Conservation (phyloP, 1,140 invertebrate genomes). For the Babylonia areolata region DNA sequence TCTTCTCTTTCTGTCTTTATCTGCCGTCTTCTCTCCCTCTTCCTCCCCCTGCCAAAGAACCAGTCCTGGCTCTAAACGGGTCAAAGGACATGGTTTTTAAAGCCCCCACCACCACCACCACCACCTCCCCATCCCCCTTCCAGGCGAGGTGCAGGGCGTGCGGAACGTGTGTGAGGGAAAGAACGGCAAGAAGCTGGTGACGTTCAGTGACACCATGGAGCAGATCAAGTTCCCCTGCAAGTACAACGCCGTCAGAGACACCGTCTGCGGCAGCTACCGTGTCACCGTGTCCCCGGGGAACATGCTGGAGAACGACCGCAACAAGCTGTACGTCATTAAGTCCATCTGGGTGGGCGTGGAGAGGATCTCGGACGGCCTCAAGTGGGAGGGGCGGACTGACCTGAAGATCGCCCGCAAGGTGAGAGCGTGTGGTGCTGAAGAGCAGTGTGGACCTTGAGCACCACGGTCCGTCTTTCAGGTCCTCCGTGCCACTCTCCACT, state of each 20-base stretch:
- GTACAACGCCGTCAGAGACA: constrained; percentile 19
- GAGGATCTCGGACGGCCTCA: constrained; percentile 30
- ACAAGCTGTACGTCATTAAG: constrained; percentile 32
- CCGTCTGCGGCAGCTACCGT: constrained; percentile 1
- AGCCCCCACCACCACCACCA: no score
- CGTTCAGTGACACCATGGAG: background rate
- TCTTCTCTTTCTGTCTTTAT: background rate
- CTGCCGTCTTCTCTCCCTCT: background rate
- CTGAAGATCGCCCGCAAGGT: constrained; percentile 29
- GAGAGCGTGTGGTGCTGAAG: background rate
- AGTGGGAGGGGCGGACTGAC: constrained; percentile 41
- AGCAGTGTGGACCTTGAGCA: no score
- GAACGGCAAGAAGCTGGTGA: constrained; percentile 2
- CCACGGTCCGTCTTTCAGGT: no score
- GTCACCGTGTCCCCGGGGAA: constrained; percentile 20
- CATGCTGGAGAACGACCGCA: constrained; percentile 27
- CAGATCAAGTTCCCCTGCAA: constrained; percentile 20
- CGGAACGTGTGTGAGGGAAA: background rate
- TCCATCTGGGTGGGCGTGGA: constrained; percentile 31
- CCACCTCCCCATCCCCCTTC: background rate
- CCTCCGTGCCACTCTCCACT: no score
- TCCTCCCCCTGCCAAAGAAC: background rate
- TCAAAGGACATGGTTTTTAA: no score
- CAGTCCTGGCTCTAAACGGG: no score
- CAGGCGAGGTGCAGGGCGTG: background rate